phyloP scores from a whole-genome alignment of 2,797 vertebrate genomes.

The Craterocephalus amniculus region DNA sequence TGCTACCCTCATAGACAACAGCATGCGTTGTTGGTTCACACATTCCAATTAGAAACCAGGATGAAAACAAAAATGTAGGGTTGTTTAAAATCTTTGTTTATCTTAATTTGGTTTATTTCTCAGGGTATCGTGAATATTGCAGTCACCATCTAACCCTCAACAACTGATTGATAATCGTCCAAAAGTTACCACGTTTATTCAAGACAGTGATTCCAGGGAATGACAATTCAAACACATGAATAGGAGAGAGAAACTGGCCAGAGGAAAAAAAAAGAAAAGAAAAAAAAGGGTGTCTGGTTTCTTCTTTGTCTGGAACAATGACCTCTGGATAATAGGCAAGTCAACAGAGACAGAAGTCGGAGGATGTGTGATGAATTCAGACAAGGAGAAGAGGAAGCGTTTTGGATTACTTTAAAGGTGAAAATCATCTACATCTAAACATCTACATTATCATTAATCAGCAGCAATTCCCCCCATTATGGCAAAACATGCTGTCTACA shows the following conservation, averaged over 20 bases:
- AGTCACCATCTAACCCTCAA: conserved; percentile 4
- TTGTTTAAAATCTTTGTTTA: conserved; percentile 20
- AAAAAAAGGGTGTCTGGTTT: conserved; percentile 57
- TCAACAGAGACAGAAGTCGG: conserved; percentile 56
- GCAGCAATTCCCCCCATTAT: conserved; percentile 4
- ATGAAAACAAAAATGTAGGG: conserved; percentile 42
- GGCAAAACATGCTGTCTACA: not conserved
- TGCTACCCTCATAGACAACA: not conserved
- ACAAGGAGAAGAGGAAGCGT: conserved; percentile 34
- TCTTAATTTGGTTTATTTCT: conserved; percentile 53
- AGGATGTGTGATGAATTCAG: conserved; percentile 58
- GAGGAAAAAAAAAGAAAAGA: conserved; percentile 27
- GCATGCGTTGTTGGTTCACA: conserved; percentile 41
- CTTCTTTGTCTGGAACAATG: conserved; percentile 70
- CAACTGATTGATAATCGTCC: not conserved
- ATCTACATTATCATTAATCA: conserved; percentile 25
- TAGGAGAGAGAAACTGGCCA: conserved; percentile 29
- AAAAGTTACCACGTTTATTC: conserved; percentile 11
- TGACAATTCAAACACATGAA: conserved; percentile 66
- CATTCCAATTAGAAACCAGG: conserved; percentile 12
- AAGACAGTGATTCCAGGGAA: conserved; percentile 41
- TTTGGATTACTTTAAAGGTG: conserved; percentile 54
- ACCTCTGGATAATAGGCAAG: conserved; percentile 59
- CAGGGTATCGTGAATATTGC: conserved; percentile 59
- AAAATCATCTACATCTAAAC: conserved; percentile 31